Evolutionary conservation across 2,113 vertebrate species (phyloP).

Genomic region (Atherinomorus stipes): DNA sequence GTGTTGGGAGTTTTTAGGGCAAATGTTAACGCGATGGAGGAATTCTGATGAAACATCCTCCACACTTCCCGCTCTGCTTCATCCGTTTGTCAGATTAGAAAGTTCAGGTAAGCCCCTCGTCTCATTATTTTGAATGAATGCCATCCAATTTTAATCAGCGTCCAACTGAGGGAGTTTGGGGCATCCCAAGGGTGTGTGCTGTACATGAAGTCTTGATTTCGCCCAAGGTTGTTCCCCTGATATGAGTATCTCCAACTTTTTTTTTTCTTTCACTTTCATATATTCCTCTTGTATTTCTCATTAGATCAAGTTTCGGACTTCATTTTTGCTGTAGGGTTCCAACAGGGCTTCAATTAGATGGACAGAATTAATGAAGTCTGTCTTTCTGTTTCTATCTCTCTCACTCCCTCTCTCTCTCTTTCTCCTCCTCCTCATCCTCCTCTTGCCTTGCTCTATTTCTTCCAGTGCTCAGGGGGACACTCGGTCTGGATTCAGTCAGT

Average conservation of each 20-base stretch:
- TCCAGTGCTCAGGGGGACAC: conserved; percentile 78
- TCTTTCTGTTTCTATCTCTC: conserved; percentile 45
- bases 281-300: conserved; percentile 56
- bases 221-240: conserved; percentile 70
- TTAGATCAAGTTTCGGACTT: conserved; percentile 75
- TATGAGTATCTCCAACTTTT: conserved; percentile 59
- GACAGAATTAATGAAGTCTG: conserved; percentile 79
- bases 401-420: conserved; percentile 25
- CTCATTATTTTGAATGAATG: conserved; percentile 67
- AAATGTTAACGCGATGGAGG: conserved; percentile 1
- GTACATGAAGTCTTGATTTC: conserved; percentile 67
- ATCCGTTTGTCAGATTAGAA: conserved; percentile 47
- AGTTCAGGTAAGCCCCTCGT: conserved; percentile 53
- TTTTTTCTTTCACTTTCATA: conserved; percentile 19
- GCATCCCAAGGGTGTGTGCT: conserved; percentile 60
- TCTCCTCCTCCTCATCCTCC: conserved; percentile 53
- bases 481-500: conserved; percentile 78
- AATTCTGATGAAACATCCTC: conserved; percentile 23
- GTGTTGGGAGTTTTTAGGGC: background rate
- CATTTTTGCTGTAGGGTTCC: conserved; percentile 75
- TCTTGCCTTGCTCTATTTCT: conserved; percentile 80
- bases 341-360: conserved; percentile 78
- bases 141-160: conserved; percentile 63
- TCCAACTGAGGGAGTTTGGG: conserved; percentile 51
- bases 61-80: conserved; percentile 28